Conservation (phyloP, 2,888 invertebrate genomes). For the Rotaria socialis region DNA sequence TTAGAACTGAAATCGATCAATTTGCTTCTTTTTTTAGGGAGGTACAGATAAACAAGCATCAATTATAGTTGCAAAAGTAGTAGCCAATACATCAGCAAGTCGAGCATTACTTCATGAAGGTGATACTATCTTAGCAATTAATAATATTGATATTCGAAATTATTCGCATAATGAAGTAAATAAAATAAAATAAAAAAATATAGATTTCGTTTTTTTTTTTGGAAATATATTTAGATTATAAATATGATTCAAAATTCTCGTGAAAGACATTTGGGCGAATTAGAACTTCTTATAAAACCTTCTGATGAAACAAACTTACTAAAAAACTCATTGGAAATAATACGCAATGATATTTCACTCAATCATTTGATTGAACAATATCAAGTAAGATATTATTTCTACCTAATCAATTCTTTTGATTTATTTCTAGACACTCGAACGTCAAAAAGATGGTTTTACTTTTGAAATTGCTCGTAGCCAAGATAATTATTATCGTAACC, state of each 20-base stretch:
- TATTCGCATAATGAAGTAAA: conserved; percentile 77
- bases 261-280: conserved; percentile 69
- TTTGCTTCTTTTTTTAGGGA: conserved; percentile 62
- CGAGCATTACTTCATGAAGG: conserved; percentile 75
- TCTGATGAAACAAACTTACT: conserved; percentile 51
- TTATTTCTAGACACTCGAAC: neutral
- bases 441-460: conserved; percentile 38
- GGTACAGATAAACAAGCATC: conserved; percentile 77
- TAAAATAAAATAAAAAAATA: neutral
- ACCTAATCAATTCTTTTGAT: conserved; percentile 62
- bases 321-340: conserved; percentile 69
- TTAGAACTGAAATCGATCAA: neutral
- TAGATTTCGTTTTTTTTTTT: neutral
- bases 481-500: conserved; percentile 33
- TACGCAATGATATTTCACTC: neutral
- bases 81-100: conserved; percentile 80
- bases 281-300: conserved; percentile 77
- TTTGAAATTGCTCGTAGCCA: neutral
- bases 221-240: conserved; percentile 69
- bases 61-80: conserved; percentile 80
- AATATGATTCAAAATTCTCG: conserved; percentile 79
- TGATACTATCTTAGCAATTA: conserved; percentile 88
- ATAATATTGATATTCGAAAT: conserved; percentile 81
- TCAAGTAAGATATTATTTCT: conserved; percentile 52
- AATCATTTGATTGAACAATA: conserved; percentile 53